Evolutionary conservation across 2,888 invertebrate genomes (phyloP).

Genomic region (Barypeithes pellucidus): DNA sequence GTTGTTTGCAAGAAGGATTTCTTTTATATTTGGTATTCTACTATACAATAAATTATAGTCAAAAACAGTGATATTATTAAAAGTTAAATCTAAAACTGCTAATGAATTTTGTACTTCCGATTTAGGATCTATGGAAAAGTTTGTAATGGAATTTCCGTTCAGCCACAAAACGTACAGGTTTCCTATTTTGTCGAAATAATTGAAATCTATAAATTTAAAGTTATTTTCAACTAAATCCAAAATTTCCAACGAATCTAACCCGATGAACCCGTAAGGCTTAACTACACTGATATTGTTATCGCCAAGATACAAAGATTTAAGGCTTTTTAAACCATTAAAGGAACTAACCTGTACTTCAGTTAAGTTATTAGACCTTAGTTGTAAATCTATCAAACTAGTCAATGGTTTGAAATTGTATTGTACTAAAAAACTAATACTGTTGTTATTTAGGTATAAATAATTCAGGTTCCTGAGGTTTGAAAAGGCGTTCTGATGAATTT

Average conservation of each 20-base stretch:
- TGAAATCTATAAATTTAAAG: conserved; percentile 62
- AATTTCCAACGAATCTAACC: conserved; percentile 65
- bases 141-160: conserved; percentile 63
- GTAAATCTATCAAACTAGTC: conserved; percentile 65
- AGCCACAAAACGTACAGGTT: conserved; percentile 65
- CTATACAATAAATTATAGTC: conserved; percentile 64
- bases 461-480: conserved; percentile 65
- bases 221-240: conserved; percentile 66
- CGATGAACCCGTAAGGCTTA: conserved; percentile 67
- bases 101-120: conserved; percentile 62
- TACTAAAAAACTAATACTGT: conserved; percentile 65
- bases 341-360: conserved; percentile 66
- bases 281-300: conserved; percentile 67
- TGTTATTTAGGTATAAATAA: conserved; percentile 68
- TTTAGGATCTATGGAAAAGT: conserved; percentile 61
- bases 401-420: conserved; percentile 68
- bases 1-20: conserved; percentile 65
- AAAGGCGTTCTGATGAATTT: conserved; percentile 69
- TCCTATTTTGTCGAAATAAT: conserved; percentile 63
- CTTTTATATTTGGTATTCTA: conserved; percentile 65
- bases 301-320: conserved; percentile 67
- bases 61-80: conserved; percentile 64
- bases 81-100: conserved; percentile 62
- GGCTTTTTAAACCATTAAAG: conserved; percentile 67
- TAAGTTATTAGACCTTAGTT: conserved; percentile 67